Evolutionary conservation across 1,140 invertebrate genomes (phyloP).

Genomic region (Lamellibrachia luymesi): DNA sequence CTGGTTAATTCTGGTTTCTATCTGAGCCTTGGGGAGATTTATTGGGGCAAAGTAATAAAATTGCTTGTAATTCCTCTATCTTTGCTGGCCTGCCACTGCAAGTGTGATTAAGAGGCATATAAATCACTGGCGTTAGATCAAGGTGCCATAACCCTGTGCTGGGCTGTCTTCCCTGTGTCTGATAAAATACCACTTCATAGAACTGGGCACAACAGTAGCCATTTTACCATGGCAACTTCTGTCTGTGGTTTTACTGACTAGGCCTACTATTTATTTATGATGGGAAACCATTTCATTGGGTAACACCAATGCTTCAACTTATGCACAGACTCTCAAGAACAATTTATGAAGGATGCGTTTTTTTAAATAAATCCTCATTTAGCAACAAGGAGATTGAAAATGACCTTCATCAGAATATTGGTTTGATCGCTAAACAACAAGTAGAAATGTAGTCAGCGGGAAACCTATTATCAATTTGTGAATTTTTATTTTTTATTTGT

Average conservation of each 20-base stretch:
- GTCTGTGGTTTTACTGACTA: not conserved
- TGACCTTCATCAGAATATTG: not conserved
- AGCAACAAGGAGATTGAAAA: no score
- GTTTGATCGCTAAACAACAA: not conserved
- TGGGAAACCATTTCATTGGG: not conserved
- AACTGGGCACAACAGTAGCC: not conserved
- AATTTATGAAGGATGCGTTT: no score
- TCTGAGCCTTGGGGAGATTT: not conserved
- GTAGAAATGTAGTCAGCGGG: not conserved
- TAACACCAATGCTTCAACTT: not conserved
- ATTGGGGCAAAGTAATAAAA: constrained; percentile 1
- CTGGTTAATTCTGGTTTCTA: constrained; percentile 5
- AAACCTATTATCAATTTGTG: no score
- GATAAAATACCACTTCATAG: not conserved
- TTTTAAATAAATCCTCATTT: no score
- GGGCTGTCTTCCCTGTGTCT: not conserved
- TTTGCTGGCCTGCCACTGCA: not conserved
- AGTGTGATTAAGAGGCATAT: not conserved
- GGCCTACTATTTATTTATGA: not conserved
- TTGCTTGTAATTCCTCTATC: constrained; percentile 5
- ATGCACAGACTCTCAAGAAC: no score
- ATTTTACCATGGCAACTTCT: not conserved
- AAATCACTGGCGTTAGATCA: not conserved
- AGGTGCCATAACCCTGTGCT: constrained; percentile 3
- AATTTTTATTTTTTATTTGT: no score